Conservation (phyloP, 2,888 invertebrate genomes). For the Ceramica pisi region DNA sequence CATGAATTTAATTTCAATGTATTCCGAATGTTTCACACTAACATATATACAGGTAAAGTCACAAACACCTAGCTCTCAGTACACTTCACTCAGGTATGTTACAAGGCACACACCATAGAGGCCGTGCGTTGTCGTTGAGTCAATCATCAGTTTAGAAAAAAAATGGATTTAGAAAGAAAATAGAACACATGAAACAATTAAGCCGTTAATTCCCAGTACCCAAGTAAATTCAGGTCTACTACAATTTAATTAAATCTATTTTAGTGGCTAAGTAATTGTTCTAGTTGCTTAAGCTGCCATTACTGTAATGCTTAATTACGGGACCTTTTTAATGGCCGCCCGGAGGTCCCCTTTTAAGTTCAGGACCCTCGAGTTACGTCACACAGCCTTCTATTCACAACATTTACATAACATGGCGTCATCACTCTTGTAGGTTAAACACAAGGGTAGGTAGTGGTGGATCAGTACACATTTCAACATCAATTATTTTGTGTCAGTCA, state of each 20-base stretch:
- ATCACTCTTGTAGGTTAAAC: not conserved
- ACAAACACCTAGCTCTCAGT: too few species aligned
- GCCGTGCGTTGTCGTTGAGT: too few species aligned
- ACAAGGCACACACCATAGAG: too few species aligned
- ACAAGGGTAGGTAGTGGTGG: too few species aligned
- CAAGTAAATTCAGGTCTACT: constrained; percentile 40
- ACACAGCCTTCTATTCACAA: constrained; percentile 9
- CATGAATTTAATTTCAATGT: too few species aligned
- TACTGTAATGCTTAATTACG: constrained; percentile 62
- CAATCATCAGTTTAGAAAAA: too few species aligned
- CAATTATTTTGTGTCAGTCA: too few species aligned
- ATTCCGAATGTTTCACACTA: too few species aligned
- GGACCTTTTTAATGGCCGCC: constrained; percentile 60
- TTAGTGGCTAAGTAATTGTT: constrained; percentile 65
- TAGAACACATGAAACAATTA: constrained; percentile 6
- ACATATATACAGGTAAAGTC: too few species aligned
- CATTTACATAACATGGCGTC: not conserved
- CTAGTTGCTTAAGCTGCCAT: constrained; percentile 61
- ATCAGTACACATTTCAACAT: too few species aligned
- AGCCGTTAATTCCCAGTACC: constrained; percentile 21
- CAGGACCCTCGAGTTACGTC: constrained; percentile 33
- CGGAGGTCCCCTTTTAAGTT: constrained; percentile 55
- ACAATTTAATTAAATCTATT: constrained; percentile 59
- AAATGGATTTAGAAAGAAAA: not conserved
- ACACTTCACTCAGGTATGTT: too few species aligned